These are phyloP conservation scores for Hemibagrus guttatus DNA, from an alignment of 2,797 vertebrate species.

Conservation along the genomic window DNA sequence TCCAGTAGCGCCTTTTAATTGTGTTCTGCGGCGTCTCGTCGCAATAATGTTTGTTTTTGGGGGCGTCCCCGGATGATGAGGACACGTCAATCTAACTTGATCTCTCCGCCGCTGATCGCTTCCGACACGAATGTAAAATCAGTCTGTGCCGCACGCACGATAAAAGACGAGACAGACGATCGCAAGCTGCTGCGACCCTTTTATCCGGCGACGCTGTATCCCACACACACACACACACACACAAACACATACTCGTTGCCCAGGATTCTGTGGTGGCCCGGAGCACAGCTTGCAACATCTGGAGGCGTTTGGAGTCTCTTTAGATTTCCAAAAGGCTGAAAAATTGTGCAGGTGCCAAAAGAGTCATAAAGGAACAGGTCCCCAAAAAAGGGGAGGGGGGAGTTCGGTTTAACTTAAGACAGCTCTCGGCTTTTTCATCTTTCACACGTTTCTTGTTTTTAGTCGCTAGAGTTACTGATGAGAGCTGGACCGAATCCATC, in stretches of 20 bases:
- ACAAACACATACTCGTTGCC: slow-evolving; percentile 53
- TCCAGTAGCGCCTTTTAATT: slow-evolving; percentile 43
- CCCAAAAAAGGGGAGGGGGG: slow-evolving; percentile 61
- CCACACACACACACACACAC: slow-evolving; percentile 31
- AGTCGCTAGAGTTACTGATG: background rate
- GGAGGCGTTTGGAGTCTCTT: slow-evolving; percentile 77
- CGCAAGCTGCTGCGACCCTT: slow-evolving; percentile 61
- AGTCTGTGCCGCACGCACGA: slow-evolving; percentile 50
- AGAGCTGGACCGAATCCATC: background rate
- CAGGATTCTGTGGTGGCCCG: slow-evolving; percentile 72
- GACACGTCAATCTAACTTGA: slow-evolving; percentile 25
- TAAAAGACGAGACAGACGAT: slow-evolving; percentile 56
- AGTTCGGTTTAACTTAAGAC: slow-evolving; percentile 70
- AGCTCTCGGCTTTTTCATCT: slow-evolving; percentile 55
- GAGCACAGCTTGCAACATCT: slow-evolving; percentile 81
- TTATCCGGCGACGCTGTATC: slow-evolving; percentile 56
- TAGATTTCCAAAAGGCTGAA: slow-evolving; percentile 81
- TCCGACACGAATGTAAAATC: slow-evolving; percentile 32
- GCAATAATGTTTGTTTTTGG: slow-evolving; percentile 28
- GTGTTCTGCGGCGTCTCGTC: slow-evolving; percentile 52
- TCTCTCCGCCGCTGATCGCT: slow-evolving; percentile 31
- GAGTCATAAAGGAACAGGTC: slow-evolving; percentile 73
- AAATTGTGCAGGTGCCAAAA: slow-evolving; percentile 79
- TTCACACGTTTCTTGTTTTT: background rate
- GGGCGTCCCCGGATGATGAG: slow-evolving; percentile 9